Conservation (phyloP, 2,888 invertebrate genomes). For the Drosophila kokeensis region DNA sequence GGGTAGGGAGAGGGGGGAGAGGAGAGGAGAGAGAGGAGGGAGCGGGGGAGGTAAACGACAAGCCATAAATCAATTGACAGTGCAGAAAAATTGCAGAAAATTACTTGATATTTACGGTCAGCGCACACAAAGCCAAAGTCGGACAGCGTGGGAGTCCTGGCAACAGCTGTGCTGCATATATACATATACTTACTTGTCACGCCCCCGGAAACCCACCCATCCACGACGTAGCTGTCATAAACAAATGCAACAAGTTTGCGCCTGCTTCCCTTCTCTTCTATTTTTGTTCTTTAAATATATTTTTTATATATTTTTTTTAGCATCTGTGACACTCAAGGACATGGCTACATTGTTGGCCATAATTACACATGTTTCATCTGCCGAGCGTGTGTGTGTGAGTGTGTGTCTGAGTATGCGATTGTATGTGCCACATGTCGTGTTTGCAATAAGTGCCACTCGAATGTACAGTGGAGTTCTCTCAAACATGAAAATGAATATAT, state of each 20-base stretch:
- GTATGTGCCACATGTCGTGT: conserved; percentile 69
- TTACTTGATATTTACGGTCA: conserved; percentile 79
- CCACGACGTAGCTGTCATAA: conserved; percentile 8
- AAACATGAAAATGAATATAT: not conserved
- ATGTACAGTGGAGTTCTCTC: conserved; percentile 38
- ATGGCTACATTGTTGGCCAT: conserved; percentile 65
- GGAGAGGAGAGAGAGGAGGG: not conserved
- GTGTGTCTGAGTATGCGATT: not conserved
- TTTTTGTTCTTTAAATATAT: not conserved
- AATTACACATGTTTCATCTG: conserved; percentile 73
- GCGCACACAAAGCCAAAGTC: conserved; percentile 52
- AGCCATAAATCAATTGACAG: conserved; percentile 76
- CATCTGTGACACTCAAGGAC: conserved; percentile 75
- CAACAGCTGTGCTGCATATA: conserved; percentile 21
- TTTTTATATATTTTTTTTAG: conserved; percentile 14
- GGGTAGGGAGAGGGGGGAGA: not conserved
- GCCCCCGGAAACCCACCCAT: conserved; percentile 16
- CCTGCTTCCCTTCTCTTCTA: not conserved
- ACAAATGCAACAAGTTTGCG: conserved; percentile 63
- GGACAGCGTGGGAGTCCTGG: conserved; percentile 18
- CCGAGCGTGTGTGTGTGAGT: conserved; percentile 32
- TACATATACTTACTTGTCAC: conserved; percentile 11
- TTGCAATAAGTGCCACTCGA: conserved; percentile 58
- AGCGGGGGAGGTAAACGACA: conserved; percentile 25
- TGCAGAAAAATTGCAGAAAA: conserved; percentile 77